A percentile compares a stretch with the other conserved stretches of the same genome.
Conservation (phyloP, 1,140 invertebrate genomes). For the Tachypleus tridentatus region DNA sequence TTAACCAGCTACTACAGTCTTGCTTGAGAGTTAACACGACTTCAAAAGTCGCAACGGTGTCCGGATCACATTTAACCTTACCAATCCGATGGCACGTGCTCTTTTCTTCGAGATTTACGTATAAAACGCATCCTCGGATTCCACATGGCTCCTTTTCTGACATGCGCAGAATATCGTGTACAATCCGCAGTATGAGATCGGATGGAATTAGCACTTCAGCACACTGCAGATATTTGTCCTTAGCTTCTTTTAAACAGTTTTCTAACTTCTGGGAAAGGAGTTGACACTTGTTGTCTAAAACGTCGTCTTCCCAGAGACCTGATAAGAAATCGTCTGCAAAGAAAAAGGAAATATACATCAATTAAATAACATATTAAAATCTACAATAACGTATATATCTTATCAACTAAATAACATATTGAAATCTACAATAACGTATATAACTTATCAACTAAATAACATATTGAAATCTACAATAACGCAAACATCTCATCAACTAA, state of each 20-base stretch:
- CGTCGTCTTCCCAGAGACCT: no score
- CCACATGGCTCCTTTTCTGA: conserved; percentile 75
- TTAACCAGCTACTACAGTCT: conserved; percentile 60
- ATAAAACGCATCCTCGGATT: conserved; percentile 40
- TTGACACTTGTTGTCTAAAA: no score
- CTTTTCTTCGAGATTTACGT: conserved; percentile 29
- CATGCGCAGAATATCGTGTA: conserved; percentile 58
- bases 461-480: no score
- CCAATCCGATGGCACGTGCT: conserved; percentile 39
- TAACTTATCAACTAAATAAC: no score
- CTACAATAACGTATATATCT: no score
- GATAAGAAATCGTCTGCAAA: no score
- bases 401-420: no score
- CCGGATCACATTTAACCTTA: conserved; percentile 63
- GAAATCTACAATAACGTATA: no score
- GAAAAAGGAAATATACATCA: no score
- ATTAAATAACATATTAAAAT: no score
- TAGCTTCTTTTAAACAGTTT: conserved; percentile 57
- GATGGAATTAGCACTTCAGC: conserved; percentile 60
- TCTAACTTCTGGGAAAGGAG: conserved; percentile 44
- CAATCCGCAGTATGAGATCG: conserved; percentile 57
- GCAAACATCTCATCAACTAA: no score
- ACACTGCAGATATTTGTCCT: conserved; percentile 52
- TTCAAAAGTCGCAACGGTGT: conserved; percentile 72
- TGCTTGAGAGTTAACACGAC: conserved; percentile 69